Base-by-base conservation (phyloP, 2,797 vertebrate genomes). In the Menidia menidia region DNA sequence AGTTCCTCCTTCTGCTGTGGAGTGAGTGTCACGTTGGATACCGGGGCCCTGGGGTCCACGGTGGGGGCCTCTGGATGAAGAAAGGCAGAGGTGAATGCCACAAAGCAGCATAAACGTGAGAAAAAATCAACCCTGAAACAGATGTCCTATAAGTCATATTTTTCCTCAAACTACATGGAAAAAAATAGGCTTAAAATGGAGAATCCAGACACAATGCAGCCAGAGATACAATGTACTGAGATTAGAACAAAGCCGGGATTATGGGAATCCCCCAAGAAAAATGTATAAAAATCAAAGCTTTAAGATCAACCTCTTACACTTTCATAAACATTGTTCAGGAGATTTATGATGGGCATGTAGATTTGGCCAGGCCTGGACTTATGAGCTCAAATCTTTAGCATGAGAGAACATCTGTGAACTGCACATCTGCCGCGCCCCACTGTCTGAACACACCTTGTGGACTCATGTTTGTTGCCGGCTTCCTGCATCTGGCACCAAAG, bases 1-100 rank as follows among this genome's bases (percentile, higher is more conserved):
- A 77, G 77, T 70, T 94, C 92, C 68, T 93, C 91, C 54, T 73
- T 92, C 75, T 93, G 90, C 67, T 66, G 74, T 0, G 88, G 90
- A 1, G 92, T 84, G 6, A 92, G 64, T 0, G 93, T 94, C 65
- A 86, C 63, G 53, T 91, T 93, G 73, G 85, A 53, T 2, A 31
- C 16, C 0, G 73, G 53, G 64, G 67, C 82, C 68, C 44, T 89
- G 6, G 91, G 88, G 64, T 93, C 92, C 1, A 59, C 64, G 18
- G 93, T 93, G 15, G 92, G 90, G 51, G 73, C 61, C 82, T 93
- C 93, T 94, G 87, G 19, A 31, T 0, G n/a, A 31, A 41, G 57
- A 53, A 52, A 18, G 30, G 25, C 8, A 43, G 19, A 43, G 35
- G 35, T 39, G 35, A 39, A 39, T 39, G 35, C 10, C 7, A 30